Conservation (phyloP, 2,113 vertebrate species). For the Ellobius talpinus region DNA sequence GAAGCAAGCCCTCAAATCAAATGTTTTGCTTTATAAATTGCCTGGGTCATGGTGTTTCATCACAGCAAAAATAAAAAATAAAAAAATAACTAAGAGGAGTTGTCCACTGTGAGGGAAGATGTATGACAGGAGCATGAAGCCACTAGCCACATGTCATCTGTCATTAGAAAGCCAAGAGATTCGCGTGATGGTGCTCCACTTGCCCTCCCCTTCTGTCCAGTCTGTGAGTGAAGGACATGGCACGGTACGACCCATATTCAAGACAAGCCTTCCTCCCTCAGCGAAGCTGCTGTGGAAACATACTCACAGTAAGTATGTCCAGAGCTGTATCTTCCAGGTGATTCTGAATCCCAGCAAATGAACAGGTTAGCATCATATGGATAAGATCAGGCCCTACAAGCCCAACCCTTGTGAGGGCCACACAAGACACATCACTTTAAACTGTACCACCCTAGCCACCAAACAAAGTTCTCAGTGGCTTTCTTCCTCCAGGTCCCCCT, state of each 20-base stretch:
- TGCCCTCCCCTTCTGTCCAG: background rate
- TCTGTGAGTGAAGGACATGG: background rate
- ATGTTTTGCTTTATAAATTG: background rate
- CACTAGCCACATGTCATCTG: background rate
- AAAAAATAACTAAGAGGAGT: background rate
- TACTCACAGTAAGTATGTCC: background rate
- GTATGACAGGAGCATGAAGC: background rate
- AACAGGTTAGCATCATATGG: background rate
- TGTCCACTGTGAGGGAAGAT: background rate
- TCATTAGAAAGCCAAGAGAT: background rate
- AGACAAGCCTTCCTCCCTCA: background rate
- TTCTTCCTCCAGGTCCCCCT: background rate
- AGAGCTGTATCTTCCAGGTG: background rate
- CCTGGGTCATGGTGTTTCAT: background rate
- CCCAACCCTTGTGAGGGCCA: background rate
- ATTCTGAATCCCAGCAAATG: background rate
- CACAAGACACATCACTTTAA: background rate
- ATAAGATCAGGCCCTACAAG: background rate
- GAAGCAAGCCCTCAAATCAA: background rate
- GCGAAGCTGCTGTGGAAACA: background rate
- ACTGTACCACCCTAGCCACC: background rate
- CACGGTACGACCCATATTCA: background rate
- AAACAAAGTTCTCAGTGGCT: background rate
- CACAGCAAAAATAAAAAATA: background rate
- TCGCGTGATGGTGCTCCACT: background rate